Evolutionary conservation across 1,140 invertebrate genomes (phyloP).

Genomic region (Adelges cooleyi): DNA sequence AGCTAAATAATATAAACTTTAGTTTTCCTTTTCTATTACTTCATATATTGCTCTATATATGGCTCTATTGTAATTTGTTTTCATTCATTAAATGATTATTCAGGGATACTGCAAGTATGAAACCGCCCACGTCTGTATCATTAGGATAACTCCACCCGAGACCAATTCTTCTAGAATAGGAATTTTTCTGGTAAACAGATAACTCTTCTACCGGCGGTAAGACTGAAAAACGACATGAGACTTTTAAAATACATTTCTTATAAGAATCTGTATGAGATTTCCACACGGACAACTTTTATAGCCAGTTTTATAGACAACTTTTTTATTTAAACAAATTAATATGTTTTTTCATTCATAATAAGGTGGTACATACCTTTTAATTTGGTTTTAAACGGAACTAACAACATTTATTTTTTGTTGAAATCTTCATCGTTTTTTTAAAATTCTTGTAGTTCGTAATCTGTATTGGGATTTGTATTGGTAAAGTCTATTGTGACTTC

Average conservation of each 20-base stretch:
- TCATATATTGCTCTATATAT: too few relatives aligned
- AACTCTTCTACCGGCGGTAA: not conserved
- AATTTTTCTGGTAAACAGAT: constrained; percentile 4
- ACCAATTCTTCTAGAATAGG: not conserved
- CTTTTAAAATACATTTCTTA: not conserved
- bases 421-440: not conserved
- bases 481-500: not conserved
- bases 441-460: not conserved
- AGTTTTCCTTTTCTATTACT: too few relatives aligned
- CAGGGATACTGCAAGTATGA: not conserved
- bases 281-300: too few relatives aligned
- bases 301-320: too few relatives aligned
- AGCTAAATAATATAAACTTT: too few relatives aligned
- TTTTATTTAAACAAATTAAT: too few relatives aligned
- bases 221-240: not conserved
- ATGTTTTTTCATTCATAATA: too few relatives aligned
- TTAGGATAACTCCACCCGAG: not conserved
- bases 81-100: not conserved
- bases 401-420: not conserved
- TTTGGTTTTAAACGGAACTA: not conserved
- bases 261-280: too few relatives aligned
- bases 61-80: not conserved
- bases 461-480: not conserved
- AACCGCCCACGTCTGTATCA: not conserved
- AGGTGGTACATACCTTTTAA: not conserved